These are phyloP conservation scores for Orchesella flavescens DNA, from an alignment of 2,888 invertebrate genomes.

Conservation along the genomic window DNA sequence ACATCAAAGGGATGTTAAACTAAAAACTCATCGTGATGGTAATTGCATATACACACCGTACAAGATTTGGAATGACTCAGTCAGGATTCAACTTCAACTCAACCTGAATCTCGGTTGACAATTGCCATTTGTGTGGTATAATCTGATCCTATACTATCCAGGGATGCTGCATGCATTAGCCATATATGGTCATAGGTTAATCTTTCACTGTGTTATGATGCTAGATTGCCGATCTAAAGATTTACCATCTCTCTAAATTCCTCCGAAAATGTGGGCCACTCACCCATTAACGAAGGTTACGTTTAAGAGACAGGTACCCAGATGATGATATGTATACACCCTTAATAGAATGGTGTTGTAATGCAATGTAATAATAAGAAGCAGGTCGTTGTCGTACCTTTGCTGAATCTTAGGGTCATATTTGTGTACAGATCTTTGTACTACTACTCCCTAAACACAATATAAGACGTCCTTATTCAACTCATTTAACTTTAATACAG, in stretches of 20 bases:
- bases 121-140: conserved; percentile 51
- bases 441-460: neutral
- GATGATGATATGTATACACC: no score
- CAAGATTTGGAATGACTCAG: conserved; percentile 34
- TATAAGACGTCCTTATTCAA: conserved; percentile 31
- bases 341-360: neutral
- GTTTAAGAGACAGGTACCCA: neutral
- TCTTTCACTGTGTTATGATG: conserved; percentile 9
- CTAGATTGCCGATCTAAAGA: neutral
- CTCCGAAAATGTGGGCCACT: conserved; percentile 43
- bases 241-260: conserved; percentile 23
- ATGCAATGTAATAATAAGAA: conserved; percentile 4
- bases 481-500: conserved; percentile 1
- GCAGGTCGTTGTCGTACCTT: conserved; percentile 23
- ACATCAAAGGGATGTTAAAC: neutral
- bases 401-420: neutral
- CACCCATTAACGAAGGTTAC: neutral
- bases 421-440: neutral
- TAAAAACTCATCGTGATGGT: conserved; percentile 32
- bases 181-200: conserved; percentile 38
- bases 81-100: no score
- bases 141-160: conserved; percentile 40
- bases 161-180: conserved; percentile 23
- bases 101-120: conserved; percentile 53
- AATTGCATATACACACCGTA: conserved; percentile 41